Evolutionary conservation across 2,113 vertebrate genomes (phyloP), one percentile per base, ranked within the genome.

Genomic region (Halcyon senegalensis): DNA sequence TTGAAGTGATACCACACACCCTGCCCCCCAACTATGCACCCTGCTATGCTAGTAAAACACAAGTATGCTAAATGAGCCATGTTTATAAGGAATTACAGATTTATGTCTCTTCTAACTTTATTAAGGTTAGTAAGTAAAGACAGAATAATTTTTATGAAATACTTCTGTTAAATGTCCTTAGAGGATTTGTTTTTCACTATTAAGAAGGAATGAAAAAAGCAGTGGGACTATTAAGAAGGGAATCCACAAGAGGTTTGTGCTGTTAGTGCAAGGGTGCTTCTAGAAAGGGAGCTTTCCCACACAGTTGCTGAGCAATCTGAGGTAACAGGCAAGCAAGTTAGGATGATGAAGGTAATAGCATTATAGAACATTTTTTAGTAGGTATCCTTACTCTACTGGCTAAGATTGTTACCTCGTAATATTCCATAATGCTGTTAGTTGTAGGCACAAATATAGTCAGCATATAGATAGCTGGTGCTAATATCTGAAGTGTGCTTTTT

Each of bases 21-120:
- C 9, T 35, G 5, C 24, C 4, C 20, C 7, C 11, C 11, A 25
- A 3, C 6, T 43, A 16, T 39, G 33, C 5, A 16, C 2, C 24
- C 25, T 6, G 25, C 13, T 31, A 5, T 28, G 27, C 35, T 76
- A 69, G 44, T 51, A 44, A 72, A 82, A 35, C 28, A 56, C 68
- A 72, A 67, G 64, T 35, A n/a, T 30, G 17, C 20, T 10, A 27
- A 13, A 46, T 35, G 21, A 79, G 9, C 12, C 11, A 5, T 62
- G 14, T 66, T 83, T 92, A 2, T 76, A 67, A 79, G 28, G 53
- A 67, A 72, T 59, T 27, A 28, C 9, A 6, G 10, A 31, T 68
- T 56, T 88, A 43, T 30, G 25, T 17, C 4, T 75, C 51, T 74
- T 89, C 19, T 30, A 74, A 43, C 6, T 41, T 93, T 31, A 46